Base-by-base conservation (phyloP, 2,797 vertebrate species). In the Poeciliopsis presidionis region DNA sequence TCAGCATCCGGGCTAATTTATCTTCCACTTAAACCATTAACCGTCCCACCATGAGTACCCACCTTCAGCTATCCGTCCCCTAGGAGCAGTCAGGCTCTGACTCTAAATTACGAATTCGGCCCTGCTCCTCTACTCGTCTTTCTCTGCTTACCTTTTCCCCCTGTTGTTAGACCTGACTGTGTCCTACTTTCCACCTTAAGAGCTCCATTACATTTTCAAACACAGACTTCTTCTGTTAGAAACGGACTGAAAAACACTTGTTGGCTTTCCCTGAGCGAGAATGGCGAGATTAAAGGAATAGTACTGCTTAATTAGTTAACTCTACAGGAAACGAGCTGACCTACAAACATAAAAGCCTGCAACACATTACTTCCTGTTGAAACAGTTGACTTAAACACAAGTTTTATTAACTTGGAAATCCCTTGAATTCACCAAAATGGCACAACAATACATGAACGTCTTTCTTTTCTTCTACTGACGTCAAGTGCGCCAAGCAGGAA, bases 11-110 rank as follows among this genome's bases (percentile, higher is more conserved):
- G 59, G 78, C 74, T 84, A 81, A 91, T 94, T 92, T 86, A 89
- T 93, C 85, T 90, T 90, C 87, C 79, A 83, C 76, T 81, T 88
- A 83, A 83, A 90, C 79, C 84, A 81, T 88, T 79, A 77, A 81
- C 87, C 86, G 85, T 79, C 83, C 87, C 84, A 76, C 78, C 83
- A 82, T 79, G 76, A 88, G 82, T 63, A 59, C 82, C 84, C 74
- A 45, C 87, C 84, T 81, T 82, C 67, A 76, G 51, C 84, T 74
- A 36, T 75, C 69, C 41, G 30, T 77, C 77, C 83, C 74, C 63
- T 57, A 59, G 75, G 72, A 84, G 72, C 63, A 87, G 43, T 30
- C 75, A 77, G 76, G 71, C 73, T 61, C 74, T 1, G 39, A 69
- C 43, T 45, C 46, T 78, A 72, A 71, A 87, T 89, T 63, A 75